Base-by-base conservation (phyloP, 1,140 invertebrate genomes). In the Ceratoteleas bidentatus region DNA sequence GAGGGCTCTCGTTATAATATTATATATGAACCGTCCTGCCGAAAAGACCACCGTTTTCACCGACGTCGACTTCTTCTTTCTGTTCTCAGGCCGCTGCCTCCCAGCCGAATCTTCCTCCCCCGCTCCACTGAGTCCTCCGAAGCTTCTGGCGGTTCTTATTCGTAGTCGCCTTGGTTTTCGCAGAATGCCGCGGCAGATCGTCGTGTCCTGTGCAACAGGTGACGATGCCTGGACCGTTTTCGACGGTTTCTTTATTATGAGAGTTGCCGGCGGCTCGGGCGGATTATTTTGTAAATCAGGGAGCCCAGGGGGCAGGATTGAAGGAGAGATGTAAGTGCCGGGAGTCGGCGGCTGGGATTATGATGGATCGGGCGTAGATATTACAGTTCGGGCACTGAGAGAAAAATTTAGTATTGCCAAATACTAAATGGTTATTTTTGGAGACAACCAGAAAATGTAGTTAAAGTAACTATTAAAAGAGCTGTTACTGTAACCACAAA, bases 1-100 rank as follows among this genome's bases (percentile, higher is more conserved):
- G 49, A 52, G 24, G 57, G 52, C 65, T 78, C 70, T 84, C 81
- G 76, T 84, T 84, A 84, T 84, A 80, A 80, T 84, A 84, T 80
- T 68, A 82, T 82, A 82, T 77, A 81, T 76, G 65, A 76, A 72
- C 49, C 34, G 45, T 50, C 9, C 36, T 50, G 49, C 66, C 64
- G 61, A 76, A 76, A 68, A 70, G 68, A 69, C 77, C 68, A 81
- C 77, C 77, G 69, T 84, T 84, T 80, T 65, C 69, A 53, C 45
- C 52, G 45, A 57, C 36, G 45, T 57, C 36, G 14, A 15, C 11
- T 56, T 77, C 49, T 47, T 69, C 47, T 61, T 61, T 57, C n/a
- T 56, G 40, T 68, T 61, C 56, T 66, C 34, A 16, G 13, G 15
- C 62, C 32, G 24, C 38, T 40, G 9, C 24, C 24, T 24, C 24